Evolutionary conservation across 2,113 vertebrate species (phyloP).

Genomic region (Gallinago undulata): DNA sequence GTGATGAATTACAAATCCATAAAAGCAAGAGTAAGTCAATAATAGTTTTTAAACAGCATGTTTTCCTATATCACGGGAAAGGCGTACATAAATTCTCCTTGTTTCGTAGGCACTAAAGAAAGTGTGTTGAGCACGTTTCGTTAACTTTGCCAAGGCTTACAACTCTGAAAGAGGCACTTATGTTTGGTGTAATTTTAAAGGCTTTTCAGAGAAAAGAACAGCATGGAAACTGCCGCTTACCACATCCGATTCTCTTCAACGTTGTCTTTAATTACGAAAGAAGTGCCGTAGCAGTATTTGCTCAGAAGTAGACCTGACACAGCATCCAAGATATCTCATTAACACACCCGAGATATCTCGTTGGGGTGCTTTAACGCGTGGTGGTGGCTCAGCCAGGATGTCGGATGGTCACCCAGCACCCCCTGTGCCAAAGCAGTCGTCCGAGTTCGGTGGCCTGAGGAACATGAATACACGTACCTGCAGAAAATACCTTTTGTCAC

Average conservation of each 20-base stretch:
- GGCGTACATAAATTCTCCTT: not conserved
- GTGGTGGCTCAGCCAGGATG: not conserved
- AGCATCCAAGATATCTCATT: fast-evolving
- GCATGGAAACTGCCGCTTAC: not conserved
- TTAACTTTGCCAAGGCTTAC: not conserved
- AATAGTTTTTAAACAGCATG: not conserved
- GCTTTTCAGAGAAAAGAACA: not conserved
- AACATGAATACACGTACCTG: not conserved
- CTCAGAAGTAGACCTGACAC: not conserved
- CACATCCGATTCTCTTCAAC: too few species aligned
- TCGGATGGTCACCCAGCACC: not conserved
- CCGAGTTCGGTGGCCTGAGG: not conserved
- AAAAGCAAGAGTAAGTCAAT: not conserved
- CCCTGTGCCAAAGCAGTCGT: not conserved
- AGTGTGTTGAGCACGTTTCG: not conserved
- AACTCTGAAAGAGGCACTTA: not conserved
- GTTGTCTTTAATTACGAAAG: not conserved
- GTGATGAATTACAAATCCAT: not conserved
- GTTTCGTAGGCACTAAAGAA: not conserved
- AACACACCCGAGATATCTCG: too few species aligned
- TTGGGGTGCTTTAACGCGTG: too few species aligned
- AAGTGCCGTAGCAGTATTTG: not conserved
- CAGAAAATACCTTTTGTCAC: not conserved
- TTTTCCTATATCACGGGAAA: not conserved
- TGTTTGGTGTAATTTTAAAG: not conserved